phyloP scores from a whole-genome alignment of 1,140 invertebrate genomes.

The Tetramorium simillimum region DNA sequence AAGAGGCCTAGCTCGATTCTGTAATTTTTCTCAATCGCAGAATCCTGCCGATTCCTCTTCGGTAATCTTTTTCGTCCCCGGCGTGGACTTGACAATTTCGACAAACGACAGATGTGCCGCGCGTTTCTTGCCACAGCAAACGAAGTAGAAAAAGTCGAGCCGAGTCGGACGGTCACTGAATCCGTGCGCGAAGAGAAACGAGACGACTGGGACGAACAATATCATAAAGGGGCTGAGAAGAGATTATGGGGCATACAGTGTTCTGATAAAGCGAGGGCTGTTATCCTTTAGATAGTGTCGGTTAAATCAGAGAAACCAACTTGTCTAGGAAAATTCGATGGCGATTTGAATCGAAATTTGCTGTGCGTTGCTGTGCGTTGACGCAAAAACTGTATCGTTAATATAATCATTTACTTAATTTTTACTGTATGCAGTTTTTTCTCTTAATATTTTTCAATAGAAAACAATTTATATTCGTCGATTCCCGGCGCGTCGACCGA shows the following conservation, averaged over 20 bases:
- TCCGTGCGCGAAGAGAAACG: not conserved
- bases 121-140: constrained; percentile 28
- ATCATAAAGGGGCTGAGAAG: constrained; percentile 19
- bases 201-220: constrained; percentile 6
- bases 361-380: not conserved
- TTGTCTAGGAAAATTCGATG: constrained; percentile 7
- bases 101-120: constrained; percentile 39
- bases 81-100: constrained; percentile 45
- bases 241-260: constrained; percentile 25
- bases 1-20: not conserved
- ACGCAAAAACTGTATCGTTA: not conserved
- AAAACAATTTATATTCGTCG: constrained; percentile 26
- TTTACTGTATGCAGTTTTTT: not conserved
- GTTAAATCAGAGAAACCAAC: constrained; percentile 16
- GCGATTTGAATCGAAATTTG: constrained; percentile 7
- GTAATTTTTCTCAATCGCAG: constrained; percentile 25
- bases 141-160: constrained; percentile 24
- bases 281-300: constrained; percentile 1
- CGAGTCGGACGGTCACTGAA: not conserved
- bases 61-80: not conserved
- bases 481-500: not conserved
- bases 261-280: constrained; percentile 22
- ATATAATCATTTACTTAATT: not conserved
- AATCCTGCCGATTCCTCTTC: not conserved
- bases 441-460: constrained; percentile 36